Evolutionary conservation across 2,797 vertebrate genomes (phyloP).

Genomic region (Eulemur mongoz): DNA sequence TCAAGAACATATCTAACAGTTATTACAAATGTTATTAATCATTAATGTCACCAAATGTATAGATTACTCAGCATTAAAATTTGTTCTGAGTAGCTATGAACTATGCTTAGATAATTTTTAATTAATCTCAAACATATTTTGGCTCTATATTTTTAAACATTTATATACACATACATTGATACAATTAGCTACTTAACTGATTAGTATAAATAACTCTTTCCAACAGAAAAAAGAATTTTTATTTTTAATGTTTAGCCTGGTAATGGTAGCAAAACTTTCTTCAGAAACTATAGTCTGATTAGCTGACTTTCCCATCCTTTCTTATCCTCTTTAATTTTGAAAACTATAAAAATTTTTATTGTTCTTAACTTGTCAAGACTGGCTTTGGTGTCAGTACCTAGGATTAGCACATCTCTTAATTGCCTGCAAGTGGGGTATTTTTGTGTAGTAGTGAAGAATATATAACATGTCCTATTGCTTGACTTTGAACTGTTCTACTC

Average conservation of each 20-base stretch:
- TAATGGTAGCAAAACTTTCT: background rate
- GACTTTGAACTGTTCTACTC: background rate
- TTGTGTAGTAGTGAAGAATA: background rate
- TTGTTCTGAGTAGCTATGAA: background rate
- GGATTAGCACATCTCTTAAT: background rate
- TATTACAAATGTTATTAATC: background rate
- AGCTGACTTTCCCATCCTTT: background rate
- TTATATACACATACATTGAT: no score
- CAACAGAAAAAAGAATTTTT: background rate
- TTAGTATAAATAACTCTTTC: background rate
- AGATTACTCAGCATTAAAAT: background rate
- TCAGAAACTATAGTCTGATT: background rate
- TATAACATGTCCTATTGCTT: background rate
- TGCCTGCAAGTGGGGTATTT: background rate
- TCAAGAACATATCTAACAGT: background rate
- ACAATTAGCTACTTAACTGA: background rate
- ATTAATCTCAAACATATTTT: background rate
- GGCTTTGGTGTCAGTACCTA: background rate
- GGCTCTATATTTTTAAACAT: background rate
- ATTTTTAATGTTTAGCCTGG: background rate
- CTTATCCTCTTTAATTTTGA: background rate
- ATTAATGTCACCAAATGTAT: background rate
- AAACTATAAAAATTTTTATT: background rate
- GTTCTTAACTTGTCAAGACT: background rate
- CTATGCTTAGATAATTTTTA: background rate